Base-by-base conservation (phyloP, 2,888 invertebrate genomes). In the Drosophila diplacantha region DNA sequence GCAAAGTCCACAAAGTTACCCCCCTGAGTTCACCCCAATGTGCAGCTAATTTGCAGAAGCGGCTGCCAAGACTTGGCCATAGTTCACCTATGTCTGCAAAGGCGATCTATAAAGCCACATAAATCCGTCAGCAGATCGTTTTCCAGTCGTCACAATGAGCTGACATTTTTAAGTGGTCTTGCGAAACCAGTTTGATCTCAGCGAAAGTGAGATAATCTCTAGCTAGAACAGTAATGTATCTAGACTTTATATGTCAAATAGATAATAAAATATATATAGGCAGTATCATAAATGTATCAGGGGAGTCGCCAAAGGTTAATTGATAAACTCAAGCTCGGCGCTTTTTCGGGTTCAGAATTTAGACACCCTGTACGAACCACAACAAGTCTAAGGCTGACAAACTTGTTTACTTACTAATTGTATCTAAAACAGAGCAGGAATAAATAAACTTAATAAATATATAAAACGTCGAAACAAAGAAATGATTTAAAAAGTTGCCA, bases 331-430 rank as follows among this genome's bases (percentile, higher is more conserved):
- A 37, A 46, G 55, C 39, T 44, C 44, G 44, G 38, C 34, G 39
- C n/a, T 41, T 54, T 53, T 54, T 29, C 14, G 38, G 34, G 0
- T 18, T 34, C 34, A 20, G 3, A 37, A 26, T 29, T 20, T 9
- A 9, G 55, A 7, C 76, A 79, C 77, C 73, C 77, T 74, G 75
- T 74, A 70, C 61, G 37, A 34, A n/a, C 49, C 65, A 41, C 47
- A 66, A 53, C 73, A 58, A 51, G 73, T 77, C 73, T 66, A 63
- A 71, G 43, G 69, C 53, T 14, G 58, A 47, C 24, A 73, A 78
- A 78, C 77, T 67, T 67, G 77, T 78, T 78, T 74, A 54, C 43
- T 49, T 62, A 57, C 49, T 71, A 24, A 72, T 58, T 32, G 56
- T 57, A 55, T 61, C 60, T 38, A 60, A 41, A 57, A 43, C 44